Evolutionary conservation across 2,888 invertebrate genomes (phyloP), one percentile per base, ranked within the genome.

Genomic region (Euplagia quadripunctaria): DNA sequence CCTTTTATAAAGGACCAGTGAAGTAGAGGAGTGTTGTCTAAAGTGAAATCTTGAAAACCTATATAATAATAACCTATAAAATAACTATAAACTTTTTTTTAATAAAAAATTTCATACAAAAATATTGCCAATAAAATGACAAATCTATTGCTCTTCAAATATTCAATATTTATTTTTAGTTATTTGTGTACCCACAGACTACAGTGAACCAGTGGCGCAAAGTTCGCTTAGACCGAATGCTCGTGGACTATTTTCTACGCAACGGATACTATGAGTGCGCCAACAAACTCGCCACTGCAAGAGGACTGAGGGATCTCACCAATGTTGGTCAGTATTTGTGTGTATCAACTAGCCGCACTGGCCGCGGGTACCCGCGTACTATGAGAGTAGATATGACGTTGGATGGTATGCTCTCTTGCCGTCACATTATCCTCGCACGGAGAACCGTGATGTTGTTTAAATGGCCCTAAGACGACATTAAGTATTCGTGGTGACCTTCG

Each of bases 261-360:
- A 98, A 98, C 89, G 99, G 99, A 0, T 99, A 99, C 94, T 99
- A 99, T 91, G 98, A 98, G 88, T 98, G 99, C 0, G 99, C 99
- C 0, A 97, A 98, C 80, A 97, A 97, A 87, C 95, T 99, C 46
- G 98, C 99, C 0, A 97, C 98, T 71, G 97, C 98, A 70, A 97
- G 98, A 17, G 97, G 97, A 67, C 96, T 98, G 20, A 96, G 98
- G 89, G 98, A 99, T 87, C 96, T 99, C 77, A 99, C 99, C 42
- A 99, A 99, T 95, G 98, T 99, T 84, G 98, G 98, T 97, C 87
- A 89, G 78, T 73, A 51, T 52, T 41, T 67, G 11, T 51, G 20
- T 20, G 42, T 16, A 6, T 58, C n/a, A 55, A 20, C 55, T 55
- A 55, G 9, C 55, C n/a, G 4, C 55, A 55, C 17, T 55, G 7